phyloP scores from a whole-genome alignment of 1,140 invertebrate genomes.

The Drosophila varians region DNA sequence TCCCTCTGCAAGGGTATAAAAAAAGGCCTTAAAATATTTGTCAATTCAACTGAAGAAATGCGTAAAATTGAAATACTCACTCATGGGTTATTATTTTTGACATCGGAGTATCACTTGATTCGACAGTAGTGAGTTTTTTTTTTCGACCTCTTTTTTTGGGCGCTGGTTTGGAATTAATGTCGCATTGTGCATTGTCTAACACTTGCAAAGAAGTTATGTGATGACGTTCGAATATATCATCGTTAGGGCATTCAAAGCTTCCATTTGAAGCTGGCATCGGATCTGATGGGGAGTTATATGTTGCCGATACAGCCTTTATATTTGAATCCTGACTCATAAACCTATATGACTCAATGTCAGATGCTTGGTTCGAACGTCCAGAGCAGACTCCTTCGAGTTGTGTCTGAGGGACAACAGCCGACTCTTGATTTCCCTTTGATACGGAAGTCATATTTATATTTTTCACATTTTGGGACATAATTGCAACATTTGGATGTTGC shows the following conservation, averaged over 20 bases:
- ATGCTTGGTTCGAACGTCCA: conserved; percentile 16
- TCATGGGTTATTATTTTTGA: conserved; percentile 15
- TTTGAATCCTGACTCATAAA: conserved; percentile 56
- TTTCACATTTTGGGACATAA: conserved; percentile 30
- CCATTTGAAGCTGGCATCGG: conserved; percentile 15
- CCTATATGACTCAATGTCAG: conserved; percentile 52
- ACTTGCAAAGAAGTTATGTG: not conserved
- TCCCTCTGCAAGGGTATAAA: too few relatives aligned
- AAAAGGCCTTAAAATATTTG: too few relatives aligned
- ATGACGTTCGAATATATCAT: conserved; percentile 11
- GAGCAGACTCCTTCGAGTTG: conserved; percentile 9
- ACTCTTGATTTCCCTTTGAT: conserved; percentile 21
- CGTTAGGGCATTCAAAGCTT: conserved; percentile 16
- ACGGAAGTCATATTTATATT: conserved; percentile 6
- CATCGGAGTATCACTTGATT: conserved; percentile 11
- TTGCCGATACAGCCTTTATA: conserved; percentile 7
- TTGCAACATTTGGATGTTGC: conserved; percentile 34
- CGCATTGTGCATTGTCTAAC: not conserved
- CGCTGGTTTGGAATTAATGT: conserved; percentile 13
- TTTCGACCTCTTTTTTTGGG: conserved; percentile 65
- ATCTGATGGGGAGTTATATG: conserved; percentile 20
- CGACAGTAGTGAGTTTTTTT: conserved; percentile 41
- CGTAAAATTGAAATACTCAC: conserved; percentile 15
- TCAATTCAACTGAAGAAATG: too few relatives aligned
- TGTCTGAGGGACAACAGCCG: not conserved